phyloP scores from a whole-genome alignment of 2,888 invertebrate species.

The Eupithecia insigniata region DNA sequence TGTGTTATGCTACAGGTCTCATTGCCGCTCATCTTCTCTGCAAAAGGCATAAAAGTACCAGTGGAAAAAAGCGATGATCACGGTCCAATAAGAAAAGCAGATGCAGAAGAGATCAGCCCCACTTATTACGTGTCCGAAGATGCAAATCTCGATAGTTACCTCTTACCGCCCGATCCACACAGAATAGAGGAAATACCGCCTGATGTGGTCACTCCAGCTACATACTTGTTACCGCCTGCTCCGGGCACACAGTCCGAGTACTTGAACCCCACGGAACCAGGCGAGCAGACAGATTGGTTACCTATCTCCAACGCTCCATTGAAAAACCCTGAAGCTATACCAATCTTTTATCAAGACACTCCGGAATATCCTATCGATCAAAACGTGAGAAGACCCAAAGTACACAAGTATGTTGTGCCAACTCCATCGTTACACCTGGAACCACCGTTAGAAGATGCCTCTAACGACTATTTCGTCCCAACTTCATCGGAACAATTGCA shows the following conservation, averaged over 20 bases:
- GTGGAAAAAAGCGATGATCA: constrained; percentile 56
- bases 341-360: constrained; percentile 44
- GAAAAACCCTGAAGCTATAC: constrained; percentile 51
- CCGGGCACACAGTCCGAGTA: constrained; percentile 58
- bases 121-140: constrained; percentile 64
- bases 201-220: constrained; percentile 64
- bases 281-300: constrained; percentile 73
- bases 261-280: constrained; percentile 60
- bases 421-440: constrained; percentile 66
- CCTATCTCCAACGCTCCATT: constrained; percentile 57
- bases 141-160: constrained; percentile 64
- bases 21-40: constrained; percentile 54
- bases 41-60: constrained; percentile 68
- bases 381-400: constrained; percentile 38
- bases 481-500: constrained; percentile 52
- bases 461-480: constrained; percentile 63
- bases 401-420: constrained; percentile 45
- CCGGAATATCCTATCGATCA: constrained; percentile 31
- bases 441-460: constrained; percentile 69
- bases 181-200: constrained; percentile 56
- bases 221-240: constrained; percentile 70
- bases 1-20: constrained; percentile 60
- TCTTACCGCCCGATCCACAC: constrained; percentile 66
- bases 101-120: constrained; percentile 54
- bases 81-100: constrained; percentile 41